Evolutionary conservation across 1,140 invertebrate species (phyloP).

Genomic region (Lamellibrachia luymesi): DNA sequence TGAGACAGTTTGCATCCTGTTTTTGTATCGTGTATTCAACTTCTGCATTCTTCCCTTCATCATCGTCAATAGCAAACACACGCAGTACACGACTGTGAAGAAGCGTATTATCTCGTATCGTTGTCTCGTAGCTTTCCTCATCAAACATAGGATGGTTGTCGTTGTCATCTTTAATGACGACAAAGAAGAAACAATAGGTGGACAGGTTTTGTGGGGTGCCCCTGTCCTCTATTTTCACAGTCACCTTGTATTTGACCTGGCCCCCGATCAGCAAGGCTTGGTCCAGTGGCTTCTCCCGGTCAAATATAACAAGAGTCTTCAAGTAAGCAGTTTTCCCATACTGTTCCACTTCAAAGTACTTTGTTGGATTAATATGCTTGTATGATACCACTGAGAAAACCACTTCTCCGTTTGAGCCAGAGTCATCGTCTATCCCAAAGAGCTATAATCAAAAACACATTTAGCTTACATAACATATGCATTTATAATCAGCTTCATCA

Average conservation of each 20-base stretch:
- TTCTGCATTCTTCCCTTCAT: slow-evolving; percentile 23
- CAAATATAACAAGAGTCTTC: neutral
- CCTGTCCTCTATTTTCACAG: slow-evolving; percentile 20
- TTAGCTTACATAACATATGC: neutral
- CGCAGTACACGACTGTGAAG: neutral
- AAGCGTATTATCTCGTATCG: neutral
- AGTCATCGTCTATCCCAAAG: slow-evolving; percentile 20
- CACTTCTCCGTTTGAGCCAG: slow-evolving; percentile 22
- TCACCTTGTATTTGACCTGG: slow-evolving; percentile 16
- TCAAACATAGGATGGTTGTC: slow-evolving; percentile 27
- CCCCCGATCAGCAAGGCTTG: neutral
- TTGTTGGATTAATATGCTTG: neutral
- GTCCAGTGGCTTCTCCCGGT: slow-evolving; percentile 8
- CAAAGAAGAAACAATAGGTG: slow-evolving; percentile 26
- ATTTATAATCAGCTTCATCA: neutral
- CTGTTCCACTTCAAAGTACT: slow-evolving; percentile 12
- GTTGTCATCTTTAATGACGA: slow-evolving; percentile 25
- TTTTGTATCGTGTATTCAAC: slow-evolving; percentile 16
- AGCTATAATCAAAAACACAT: neutral
- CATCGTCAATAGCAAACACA: slow-evolving; percentile 27
- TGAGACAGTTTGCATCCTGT: neutral
- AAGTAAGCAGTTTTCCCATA: neutral
- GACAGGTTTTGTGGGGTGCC: slow-evolving; percentile 21
- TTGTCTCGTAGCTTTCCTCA: slow-evolving; percentile 7
- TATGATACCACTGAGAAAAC: slow-evolving; percentile 6